Evolutionary conservation across 2,797 vertebrate species (phyloP), one percentile per base, ranked within the genome.

Genomic region (Sparus aurata): DNA sequence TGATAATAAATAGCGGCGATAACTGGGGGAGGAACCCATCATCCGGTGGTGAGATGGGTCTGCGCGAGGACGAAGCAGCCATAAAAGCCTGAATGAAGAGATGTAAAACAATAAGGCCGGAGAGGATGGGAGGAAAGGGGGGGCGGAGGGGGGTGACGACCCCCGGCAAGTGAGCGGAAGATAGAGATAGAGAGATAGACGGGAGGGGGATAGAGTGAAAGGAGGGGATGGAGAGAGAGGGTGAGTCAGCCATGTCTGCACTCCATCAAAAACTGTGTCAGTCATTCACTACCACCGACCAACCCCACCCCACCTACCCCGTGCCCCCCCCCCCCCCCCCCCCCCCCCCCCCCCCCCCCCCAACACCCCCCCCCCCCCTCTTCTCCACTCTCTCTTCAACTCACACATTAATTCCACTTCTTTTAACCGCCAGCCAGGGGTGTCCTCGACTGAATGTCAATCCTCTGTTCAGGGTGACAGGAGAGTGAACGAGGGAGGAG

Each of bases 401-500:
- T 91, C 82, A 57, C 91, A 91, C 90, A 93, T 94, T 93, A 93
- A 93, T 92, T 94, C 89, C 92, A 90, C 87, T 94, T 91, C 91
- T 93, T 94, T 92, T 92, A 91, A 92, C 93, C 84, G 87, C 82
- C 89, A 93, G 93, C 89, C 86, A 90, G 87, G 79, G 91, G 75
- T 93, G 93, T 94, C 93, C 93, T 93, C 90, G 80, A 82, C 89
- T 92, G 92, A 94, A 95, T 94, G 93, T 94, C 93, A 95, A 87
- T 91, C 89, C 88, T 75, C 79, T 87, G 88, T 91, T 93, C 85
- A 89, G 87, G 90, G 91, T 92, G 91, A 93, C 92, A 90, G 87
- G 80, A 80, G 87, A 89, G 81, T 49, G 91, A 90, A 80, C 38
- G 52, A 86, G 69, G 72, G 77, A 83, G 74, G 81, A 73, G 64